Base-by-base conservation (phyloP, 2,888 invertebrate genomes). In the Trachelus stipa region DNA sequence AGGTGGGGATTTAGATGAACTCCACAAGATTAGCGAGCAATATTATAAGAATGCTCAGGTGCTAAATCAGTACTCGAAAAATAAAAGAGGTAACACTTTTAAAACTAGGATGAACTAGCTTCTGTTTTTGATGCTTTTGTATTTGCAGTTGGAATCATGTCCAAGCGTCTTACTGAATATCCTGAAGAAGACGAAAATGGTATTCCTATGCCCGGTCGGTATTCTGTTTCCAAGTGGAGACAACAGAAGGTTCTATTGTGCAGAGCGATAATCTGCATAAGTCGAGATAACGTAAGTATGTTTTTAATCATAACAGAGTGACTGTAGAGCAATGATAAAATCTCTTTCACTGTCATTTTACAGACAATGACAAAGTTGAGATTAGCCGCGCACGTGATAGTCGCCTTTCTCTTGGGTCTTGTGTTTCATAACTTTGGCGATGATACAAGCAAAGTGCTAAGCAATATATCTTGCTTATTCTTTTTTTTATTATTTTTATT, bases 401-500 rank as follows among this genome's bases (percentile, higher is more conserved):
- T 94, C 9, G 94, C 93, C 1, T 77, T 94, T 73, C 88, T 94
- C 23, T 88, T 94, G 2, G 94, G 94, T 23, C 90, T 93, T 6
- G 90, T 94, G 33, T 94, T 94, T 90, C 90, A 92, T 82, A 92
- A 94, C 80, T 93, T 94, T 4, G 94, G 94, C n/a, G 90, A 90
- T 11, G 93, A 94, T 37, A 94, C 93, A 0, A 90, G 90, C 31
- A 93, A 93, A 79, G 91, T 93, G 33, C 88, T 91, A 73, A 93
- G 94, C 81, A 94, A 94, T 86, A 92, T 93, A 0, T 92, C 93
- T 69, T 94, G 93, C 81, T 84, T 94, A 12, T 94, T 94, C 90
- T 94, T 94, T 87, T 93, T 94, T 81, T 83, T 94, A 31, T 89
- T 94, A 34, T 94, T 94, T 83, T 89, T 94, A 4, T 94, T 93